Conservation (phyloP, 1,140 invertebrate genomes). For the Dreissena rostriformis region DNA sequence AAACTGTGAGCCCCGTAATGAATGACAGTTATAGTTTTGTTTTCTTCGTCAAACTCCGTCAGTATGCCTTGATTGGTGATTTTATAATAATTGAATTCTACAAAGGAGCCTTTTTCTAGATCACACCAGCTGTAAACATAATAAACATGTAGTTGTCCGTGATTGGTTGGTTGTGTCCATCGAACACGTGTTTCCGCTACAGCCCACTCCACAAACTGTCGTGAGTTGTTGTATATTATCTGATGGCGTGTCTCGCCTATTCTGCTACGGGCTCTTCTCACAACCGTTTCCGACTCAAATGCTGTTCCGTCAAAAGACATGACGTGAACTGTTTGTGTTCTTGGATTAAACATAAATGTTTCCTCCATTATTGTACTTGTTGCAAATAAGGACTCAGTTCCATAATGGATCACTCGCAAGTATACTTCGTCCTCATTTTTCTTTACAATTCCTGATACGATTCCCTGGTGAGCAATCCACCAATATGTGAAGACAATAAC, state of each 20-base stretch:
- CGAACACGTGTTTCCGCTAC: slow-evolving; percentile 17
- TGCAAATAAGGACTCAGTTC: background rate
- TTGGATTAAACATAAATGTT: background rate
- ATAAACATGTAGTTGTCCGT: slow-evolving; percentile 10
- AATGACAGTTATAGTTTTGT: slow-evolving; percentile 34
- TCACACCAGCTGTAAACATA: slow-evolving; percentile 10
- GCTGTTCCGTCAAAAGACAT: slow-evolving; percentile 8
- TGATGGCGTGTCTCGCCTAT: slow-evolving; percentile 10
- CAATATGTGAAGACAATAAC: slow-evolving; percentile 25
- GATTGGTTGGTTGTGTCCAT: background rate
- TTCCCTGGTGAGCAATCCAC: slow-evolving; percentile 3
- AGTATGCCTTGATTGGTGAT: slow-evolving; percentile 41
- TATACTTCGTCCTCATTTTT: background rate
- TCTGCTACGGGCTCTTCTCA: slow-evolving; percentile 20
- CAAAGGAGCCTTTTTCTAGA: slow-evolving; percentile 17
- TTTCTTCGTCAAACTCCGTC: background rate
- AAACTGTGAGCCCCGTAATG: slow-evolving; percentile 44
- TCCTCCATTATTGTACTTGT: slow-evolving; percentile 37
- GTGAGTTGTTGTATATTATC: slow-evolving; percentile 5
- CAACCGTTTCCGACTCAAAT: slow-evolving; percentile 7
- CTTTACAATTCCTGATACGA: background rate
- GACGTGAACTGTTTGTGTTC: background rate
- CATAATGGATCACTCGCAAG: slow-evolving; percentile 36
- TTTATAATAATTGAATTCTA: slow-evolving; percentile 28
- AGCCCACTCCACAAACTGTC: slow-evolving; percentile 33